Conservation (phyloP, 2,797 vertebrate species). For the Salarias fasciatus region DNA sequence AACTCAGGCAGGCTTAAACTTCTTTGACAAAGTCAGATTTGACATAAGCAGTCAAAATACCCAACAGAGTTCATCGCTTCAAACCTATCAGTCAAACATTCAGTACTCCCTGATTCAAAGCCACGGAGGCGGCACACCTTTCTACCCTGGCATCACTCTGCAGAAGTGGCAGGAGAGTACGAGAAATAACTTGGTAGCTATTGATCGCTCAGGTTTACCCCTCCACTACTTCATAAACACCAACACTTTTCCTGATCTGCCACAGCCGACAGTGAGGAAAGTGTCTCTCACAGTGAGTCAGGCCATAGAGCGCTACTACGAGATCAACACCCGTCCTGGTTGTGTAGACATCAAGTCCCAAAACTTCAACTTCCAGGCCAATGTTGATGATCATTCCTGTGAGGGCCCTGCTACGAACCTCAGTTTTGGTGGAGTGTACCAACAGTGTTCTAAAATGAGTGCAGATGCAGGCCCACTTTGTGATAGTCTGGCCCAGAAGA, state of each 20-base stretch:
- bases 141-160: slow-evolving; percentile 91
- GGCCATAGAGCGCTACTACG: slow-evolving; percentile 86
- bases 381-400: slow-evolving; percentile 87
- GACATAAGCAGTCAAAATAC: slow-evolving; percentile 53
- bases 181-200: slow-evolving; percentile 88
- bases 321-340: slow-evolving; percentile 87
- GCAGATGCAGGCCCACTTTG: slow-evolving; percentile 76
- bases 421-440: slow-evolving; percentile 90
- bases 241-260: slow-evolving; percentile 83
- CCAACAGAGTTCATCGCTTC: slow-evolving; percentile 55
- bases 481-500: slow-evolving; percentile 81
- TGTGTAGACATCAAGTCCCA: slow-evolving; percentile 81
- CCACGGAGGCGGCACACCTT: slow-evolving; percentile 82
- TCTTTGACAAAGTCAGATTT: slow-evolving; percentile 80
- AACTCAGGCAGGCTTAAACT: slow-evolving; percentile 77
- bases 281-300: slow-evolving; percentile 75
- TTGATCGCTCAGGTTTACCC: slow-evolving; percentile 88
- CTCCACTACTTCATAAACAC: slow-evolving; percentile 84
- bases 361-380: slow-evolving; percentile 94
- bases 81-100: slow-evolving; percentile 85
- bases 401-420: slow-evolving; percentile 85
- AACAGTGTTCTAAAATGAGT: slow-evolving; percentile 74
- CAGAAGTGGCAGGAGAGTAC: slow-evolving; percentile 90
- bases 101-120: slow-evolving; percentile 86
- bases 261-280: slow-evolving; percentile 82